Evolutionary conservation across 2,888 invertebrate species (phyloP), one percentile per base, ranked within the genome.

Genomic region (Drosophila siamana): DNA sequence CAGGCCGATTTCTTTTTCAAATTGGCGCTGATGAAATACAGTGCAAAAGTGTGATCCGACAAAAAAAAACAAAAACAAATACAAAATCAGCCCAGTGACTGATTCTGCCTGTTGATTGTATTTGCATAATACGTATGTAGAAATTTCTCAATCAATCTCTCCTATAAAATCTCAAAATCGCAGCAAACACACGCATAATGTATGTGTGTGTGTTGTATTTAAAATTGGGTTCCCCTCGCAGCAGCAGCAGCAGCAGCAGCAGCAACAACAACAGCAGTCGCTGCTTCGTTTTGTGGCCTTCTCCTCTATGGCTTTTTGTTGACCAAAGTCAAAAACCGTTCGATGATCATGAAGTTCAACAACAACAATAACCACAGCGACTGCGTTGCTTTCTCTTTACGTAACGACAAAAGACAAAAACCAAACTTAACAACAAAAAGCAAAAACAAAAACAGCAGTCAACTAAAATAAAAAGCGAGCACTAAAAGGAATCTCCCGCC

Each of bases 291-390:
- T 56, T 56, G 48, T 66, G 67, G 78, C 69, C 74, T 65, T 74
- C 70, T 66, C 61, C 64, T 64, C 44, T 75, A 68, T 57, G 67
- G 62, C 56, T 72, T 57, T 63, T 64, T 84, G 78, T 85, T 87
- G 78, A 76, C 74, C 80, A 80, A 82, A 85, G 80, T 80, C 80
- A 82, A 85, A 86, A 82, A 70, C 87, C 76, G 80, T 85, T 85
- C 86, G 77, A 84, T 86, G 78, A 85, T 85, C 77, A 86, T 86
- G 84, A 86, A 80, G 84, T 84, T 84, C 70, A 81, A 57, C 75
- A 71, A 51, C 54, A 69, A 47, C 65, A 60, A 48, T 50, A 48
- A 33, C 59, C 60, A 16, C 56, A 41, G 47, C 47, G 60, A 64
- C 43, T 69, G 66, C 62, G 68, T 80, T 78, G 87, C 86, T 86